phyloP scores from a whole-genome alignment of 2,888 invertebrate genomes.

The Clunio marinus region DNA sequence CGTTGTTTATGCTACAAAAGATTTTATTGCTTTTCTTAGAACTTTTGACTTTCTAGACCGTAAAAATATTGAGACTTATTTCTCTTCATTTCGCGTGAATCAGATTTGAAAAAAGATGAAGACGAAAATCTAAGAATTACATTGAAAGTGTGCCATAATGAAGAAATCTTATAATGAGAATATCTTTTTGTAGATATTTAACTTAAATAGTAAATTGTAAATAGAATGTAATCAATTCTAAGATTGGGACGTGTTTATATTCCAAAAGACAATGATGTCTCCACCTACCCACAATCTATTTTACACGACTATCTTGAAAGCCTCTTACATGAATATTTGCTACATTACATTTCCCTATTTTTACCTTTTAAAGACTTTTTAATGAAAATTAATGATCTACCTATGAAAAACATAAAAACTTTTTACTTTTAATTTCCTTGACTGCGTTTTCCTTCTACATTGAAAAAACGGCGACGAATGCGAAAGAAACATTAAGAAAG shows the following conservation, averaged over 20 bases:
- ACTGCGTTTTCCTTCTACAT: too few relatives aligned
- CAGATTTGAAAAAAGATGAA: too few relatives aligned
- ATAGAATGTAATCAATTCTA: background rate
- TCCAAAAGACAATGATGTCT: background rate
- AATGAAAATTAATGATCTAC: background rate
- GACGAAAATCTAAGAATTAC: background rate
- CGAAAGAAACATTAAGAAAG: too few relatives aligned
- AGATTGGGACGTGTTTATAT: background rate
- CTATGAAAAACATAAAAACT: background rate
- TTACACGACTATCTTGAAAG: background rate
- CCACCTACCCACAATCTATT: too few relatives aligned
- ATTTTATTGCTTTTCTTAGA: background rate
- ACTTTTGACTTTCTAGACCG: background rate
- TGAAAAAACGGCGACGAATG: too few relatives aligned
- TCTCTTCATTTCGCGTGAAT: too few relatives aligned
- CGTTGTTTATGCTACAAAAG: too few relatives aligned
- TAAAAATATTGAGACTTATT: background rate
- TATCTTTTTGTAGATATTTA: background rate
- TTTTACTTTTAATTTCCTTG: too few relatives aligned
- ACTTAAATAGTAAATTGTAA: background rate
- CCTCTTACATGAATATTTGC: background rate
- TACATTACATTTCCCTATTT: background rate
- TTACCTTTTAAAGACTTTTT: conserved; percentile 1
- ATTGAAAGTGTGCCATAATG: conserved; percentile 10
- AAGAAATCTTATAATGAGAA: background rate